phyloP scores from a whole-genome alignment of 2,797 vertebrate genomes.

The Pseudopleuronectes americanus region DNA sequence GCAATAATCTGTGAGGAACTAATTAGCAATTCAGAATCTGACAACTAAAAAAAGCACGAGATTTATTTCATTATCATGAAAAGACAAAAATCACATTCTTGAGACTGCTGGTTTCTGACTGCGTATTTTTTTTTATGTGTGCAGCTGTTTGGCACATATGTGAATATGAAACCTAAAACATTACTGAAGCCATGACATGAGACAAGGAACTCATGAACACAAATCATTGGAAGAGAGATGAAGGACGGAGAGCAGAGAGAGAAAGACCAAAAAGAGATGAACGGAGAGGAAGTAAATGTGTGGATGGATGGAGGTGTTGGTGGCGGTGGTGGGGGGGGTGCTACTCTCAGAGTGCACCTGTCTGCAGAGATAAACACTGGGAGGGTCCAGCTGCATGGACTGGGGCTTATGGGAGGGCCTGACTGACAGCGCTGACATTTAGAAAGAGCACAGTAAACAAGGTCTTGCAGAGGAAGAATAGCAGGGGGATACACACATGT shows the following conservation, averaged over 20 bases:
- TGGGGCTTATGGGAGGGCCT: conserved; percentile 70
- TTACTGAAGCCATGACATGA: conserved; percentile 5
- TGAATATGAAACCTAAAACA: conserved; percentile 1
- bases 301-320: conserved; percentile 17
- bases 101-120: background rate
- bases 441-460: conserved; percentile 81
- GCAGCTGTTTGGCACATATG: background rate
- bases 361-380: conserved; percentile 78
- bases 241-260: conserved; percentile 19
- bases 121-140: background rate
- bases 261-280: background rate
- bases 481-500: conserved; percentile 42
- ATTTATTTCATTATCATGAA: background rate
- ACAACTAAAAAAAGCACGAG: background rate
- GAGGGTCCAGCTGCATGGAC: conserved; percentile 64
- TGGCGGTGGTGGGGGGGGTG: background rate
- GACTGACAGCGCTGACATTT: conserved; percentile 86
- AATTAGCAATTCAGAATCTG: background rate
- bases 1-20: background rate
- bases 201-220: conserved; percentile 24
- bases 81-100: background rate
- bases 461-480: conserved; percentile 77
- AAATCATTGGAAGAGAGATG: conserved; percentile 11
- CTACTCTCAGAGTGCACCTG: conserved; percentile 67
- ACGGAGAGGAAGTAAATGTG: conserved; percentile 35